These are phyloP conservation scores for Lochmaea capreae DNA, from an alignment of 2,888 invertebrate genomes.

Conservation along the genomic window DNA sequence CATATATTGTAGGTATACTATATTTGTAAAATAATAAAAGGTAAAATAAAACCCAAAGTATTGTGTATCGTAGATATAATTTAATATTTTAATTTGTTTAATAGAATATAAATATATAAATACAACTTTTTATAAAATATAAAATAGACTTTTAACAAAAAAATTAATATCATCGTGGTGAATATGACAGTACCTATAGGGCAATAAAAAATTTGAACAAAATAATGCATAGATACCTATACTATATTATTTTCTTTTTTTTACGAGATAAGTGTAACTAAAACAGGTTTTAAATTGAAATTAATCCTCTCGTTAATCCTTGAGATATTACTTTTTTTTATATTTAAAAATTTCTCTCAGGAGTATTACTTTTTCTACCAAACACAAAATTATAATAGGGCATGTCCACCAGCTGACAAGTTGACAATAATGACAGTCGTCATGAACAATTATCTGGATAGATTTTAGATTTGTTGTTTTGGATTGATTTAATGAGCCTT, in stretches of 20 bases:
- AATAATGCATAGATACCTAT: background rate
- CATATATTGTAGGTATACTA: no score
- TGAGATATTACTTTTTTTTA: background rate
- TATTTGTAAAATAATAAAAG: constrained; percentile 9
- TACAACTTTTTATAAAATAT: constrained; percentile 36
- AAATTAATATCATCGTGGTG: constrained; percentile 16
- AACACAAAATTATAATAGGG: background rate
- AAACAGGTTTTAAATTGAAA: no score
- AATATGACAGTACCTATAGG: background rate
- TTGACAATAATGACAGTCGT: no score
- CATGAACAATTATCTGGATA: no score
- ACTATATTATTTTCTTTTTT: no score
- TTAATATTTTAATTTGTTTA: constrained; percentile 11
- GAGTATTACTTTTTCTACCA: background rate
- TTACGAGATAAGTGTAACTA: no score
- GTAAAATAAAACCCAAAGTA: constrained; percentile 16
- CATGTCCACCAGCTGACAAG: no score
- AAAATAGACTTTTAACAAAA: constrained; percentile 34
- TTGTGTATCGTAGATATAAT: constrained; percentile 14
- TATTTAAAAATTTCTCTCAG: background rate
- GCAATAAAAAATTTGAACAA: background rate
- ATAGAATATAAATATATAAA: constrained; percentile 37
- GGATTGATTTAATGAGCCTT: no score
- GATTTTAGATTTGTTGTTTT: no score
- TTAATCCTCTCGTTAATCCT: no score